phyloP scores from a whole-genome alignment of 2,797 vertebrate species.

The Semotilus atromaculatus region DNA sequence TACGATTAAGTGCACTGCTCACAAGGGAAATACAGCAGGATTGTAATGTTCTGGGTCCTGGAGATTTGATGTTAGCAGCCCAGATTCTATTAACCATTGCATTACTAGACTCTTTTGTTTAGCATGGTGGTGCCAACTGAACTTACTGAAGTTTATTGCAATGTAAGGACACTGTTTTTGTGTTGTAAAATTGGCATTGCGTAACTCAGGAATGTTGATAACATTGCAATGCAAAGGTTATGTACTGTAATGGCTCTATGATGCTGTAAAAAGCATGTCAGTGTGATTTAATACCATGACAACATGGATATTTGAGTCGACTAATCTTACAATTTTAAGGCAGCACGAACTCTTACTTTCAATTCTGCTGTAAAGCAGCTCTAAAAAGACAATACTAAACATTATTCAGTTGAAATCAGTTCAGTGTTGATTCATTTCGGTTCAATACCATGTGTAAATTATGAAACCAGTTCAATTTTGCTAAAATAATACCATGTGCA shows the following conservation, averaged over 20 bases:
- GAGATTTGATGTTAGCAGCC: not conserved
- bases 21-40: not conserved
- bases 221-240: not conserved
- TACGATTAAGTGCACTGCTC: slow-evolving; percentile 1
- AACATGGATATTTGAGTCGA: no score
- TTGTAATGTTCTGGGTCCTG: not conserved
- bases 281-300: not conserved
- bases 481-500: not conserved
- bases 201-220: slow-evolving; percentile 2
- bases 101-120: not conserved
- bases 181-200: not conserved
- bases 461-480: not conserved
- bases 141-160: slow-evolving; percentile 14
- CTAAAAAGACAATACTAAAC: not conserved
- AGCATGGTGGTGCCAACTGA: not conserved
- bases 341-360: no score
- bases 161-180: not conserved
- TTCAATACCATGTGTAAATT: not conserved
- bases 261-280: not conserved
- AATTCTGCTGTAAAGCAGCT: not conserved
- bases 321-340: no score
- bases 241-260: not conserved
- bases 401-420: not conserved
- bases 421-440: not conserved
- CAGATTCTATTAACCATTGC: not conserved